Evolutionary conservation across 2,888 invertebrate genomes (phyloP), one percentile per base, ranked within the genome.

Genomic region (Syrista parreyssii): DNA sequence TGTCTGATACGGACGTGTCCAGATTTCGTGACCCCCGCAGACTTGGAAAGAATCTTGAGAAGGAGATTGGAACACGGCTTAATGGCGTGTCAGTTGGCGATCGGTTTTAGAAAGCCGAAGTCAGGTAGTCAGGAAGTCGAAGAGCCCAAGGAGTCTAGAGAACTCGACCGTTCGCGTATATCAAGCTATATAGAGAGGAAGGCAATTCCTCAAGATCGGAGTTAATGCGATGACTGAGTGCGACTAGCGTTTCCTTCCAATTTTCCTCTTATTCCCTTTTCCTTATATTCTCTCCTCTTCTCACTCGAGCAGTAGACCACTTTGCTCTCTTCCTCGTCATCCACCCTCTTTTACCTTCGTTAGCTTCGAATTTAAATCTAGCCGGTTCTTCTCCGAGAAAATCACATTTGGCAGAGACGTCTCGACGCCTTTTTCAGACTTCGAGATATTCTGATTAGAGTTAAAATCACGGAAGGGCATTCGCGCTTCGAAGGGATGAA

Each of bases 191-290:
- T 35, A 12, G 35, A 32, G 74, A 71, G 36, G 68, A 72, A 78
- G 75, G 75, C 69, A 73, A 75, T 78, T 78, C 76, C 71, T 78
- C 73, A 78, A 34, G 75, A 75, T 72, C 75, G 72, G 55, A 78
- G 75, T 78, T 73, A 32, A 71, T 68, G 71, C 55, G 35, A 75
- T 69, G 75, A 78, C 12, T 82, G 82, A 86, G 87, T 86, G 88
- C 84, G 32, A 32, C 32, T 33, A 71, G 71, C 71, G 71, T 55
- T 55, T 55, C 55, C 55, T 55, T 23, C 55, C 23, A 55, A 55
- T 55, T 55, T 55, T 55, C 15, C 23, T 55, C 55, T 55, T 55
- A 55, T 55, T 55, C 23, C 55, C 55, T 55, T 55, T 55, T 55
- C 23, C 55, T 23, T 23, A 55, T 23, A 55, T 9, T 55, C 55